phyloP scores from a whole-genome alignment of 2,888 invertebrate genomes.

The Conistra vaccinii region DNA sequence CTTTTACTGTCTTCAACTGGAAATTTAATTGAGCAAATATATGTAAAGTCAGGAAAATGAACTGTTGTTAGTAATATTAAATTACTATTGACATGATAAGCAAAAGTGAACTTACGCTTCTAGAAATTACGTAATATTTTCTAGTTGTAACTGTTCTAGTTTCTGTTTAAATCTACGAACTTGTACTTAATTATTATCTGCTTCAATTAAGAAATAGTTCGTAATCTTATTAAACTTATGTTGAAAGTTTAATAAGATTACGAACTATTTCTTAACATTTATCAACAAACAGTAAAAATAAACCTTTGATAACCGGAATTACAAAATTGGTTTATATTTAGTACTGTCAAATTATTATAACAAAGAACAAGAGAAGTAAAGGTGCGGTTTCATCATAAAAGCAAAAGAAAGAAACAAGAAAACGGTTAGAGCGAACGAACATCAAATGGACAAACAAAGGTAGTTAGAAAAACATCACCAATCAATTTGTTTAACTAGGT shows the following conservation, averaged over 20 bases:
- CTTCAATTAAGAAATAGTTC: background rate
- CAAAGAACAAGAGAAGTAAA: background rate
- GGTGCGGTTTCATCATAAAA: background rate
- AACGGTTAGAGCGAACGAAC: background rate
- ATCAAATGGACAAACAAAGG: too few relatives aligned
- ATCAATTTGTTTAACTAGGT: too few relatives aligned
- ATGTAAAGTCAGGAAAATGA: too few relatives aligned
- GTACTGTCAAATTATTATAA: too few relatives aligned
- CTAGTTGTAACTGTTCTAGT: background rate
- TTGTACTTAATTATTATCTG: background rate
- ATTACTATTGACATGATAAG: background rate
- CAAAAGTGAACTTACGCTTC: background rate
- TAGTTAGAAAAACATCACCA: too few relatives aligned
- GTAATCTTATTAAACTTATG: background rate
- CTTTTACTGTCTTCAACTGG: background rate
- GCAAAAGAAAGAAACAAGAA: background rate
- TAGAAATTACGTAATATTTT: conserved; percentile 6
- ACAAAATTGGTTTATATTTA: background rate
- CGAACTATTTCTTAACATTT: too few relatives aligned
- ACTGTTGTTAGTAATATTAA: too few relatives aligned
- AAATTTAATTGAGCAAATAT: background rate
- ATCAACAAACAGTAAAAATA: background rate
- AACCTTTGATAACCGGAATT: background rate
- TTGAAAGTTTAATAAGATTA: too few relatives aligned
- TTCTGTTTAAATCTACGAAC: background rate